phyloP scores from a whole-genome alignment of 1,140 invertebrate genomes.

The Drosophila prosaltans region DNA sequence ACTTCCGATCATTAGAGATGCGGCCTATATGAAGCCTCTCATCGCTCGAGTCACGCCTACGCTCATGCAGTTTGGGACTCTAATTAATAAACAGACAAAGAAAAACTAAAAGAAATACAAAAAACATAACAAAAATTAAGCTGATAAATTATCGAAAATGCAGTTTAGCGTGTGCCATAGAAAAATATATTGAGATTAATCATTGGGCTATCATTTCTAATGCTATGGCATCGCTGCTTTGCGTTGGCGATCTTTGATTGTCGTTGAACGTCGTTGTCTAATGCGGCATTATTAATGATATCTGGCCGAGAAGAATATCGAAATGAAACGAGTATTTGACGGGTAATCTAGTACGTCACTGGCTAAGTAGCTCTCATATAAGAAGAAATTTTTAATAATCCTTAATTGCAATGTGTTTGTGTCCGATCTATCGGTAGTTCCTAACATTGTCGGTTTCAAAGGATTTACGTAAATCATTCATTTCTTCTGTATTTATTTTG shows the following conservation, averaged over 20 bases:
- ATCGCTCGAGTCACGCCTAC: conserved; percentile 62
- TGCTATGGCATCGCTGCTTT: conserved; percentile 23
- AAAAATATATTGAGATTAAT: conserved; percentile 77
- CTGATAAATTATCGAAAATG: conserved; percentile 77
- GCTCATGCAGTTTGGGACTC: conserved; percentile 33
- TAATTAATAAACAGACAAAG: conserved; percentile 78
- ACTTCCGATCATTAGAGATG: conserved; percentile 74
- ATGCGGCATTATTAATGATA: conserved; percentile 73
- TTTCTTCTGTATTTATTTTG: too few species aligned
- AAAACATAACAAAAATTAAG: conserved; percentile 31
- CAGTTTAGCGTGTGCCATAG: conserved; percentile 70
- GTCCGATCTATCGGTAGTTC: too few species aligned
- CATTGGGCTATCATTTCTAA: conserved; percentile 51
- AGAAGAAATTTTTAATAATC: background rate
- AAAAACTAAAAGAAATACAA: background rate
- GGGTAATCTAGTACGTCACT: conserved; percentile 52
- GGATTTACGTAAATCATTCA: too few species aligned
- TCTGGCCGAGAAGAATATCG: conserved; percentile 39
- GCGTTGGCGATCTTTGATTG: conserved; percentile 60
- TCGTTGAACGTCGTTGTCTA: conserved; percentile 39
- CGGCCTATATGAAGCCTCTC: conserved; percentile 29
- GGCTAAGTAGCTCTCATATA: conserved; percentile 1
- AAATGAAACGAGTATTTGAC: conserved; percentile 51
- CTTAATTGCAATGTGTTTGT: too few species aligned
- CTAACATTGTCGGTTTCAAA: too few species aligned